Evolutionary conservation across 2,888 invertebrate genomes (phyloP), one percentile per base, ranked within the genome.

Genomic region (Dilophus febrilis): DNA sequence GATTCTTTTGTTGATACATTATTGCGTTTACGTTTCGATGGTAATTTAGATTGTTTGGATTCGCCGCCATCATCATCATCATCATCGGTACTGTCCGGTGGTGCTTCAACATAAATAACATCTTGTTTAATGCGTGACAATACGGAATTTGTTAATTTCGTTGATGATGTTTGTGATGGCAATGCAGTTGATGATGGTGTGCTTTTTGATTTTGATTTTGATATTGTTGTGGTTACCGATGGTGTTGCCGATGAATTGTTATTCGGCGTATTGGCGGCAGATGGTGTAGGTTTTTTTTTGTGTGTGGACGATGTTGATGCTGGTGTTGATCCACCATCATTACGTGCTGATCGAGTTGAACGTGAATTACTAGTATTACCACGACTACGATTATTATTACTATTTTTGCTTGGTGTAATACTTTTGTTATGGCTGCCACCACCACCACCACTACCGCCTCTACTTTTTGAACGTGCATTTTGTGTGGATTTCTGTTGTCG

Each of bases 61-160:
- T 37, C 36, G 11, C 13, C 12, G 11, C 37, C 37, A 16, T 6
- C 22, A 29, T 22, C 22, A 22, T 42, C 30, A 11, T 39, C 36
- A 3, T 30, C 28, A 3, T 41, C 42, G 11, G 41, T 43, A 29
- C 30, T 37, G 14, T 41, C 39, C 14, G 35, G 32, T 17, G 40
- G 28, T 16, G 44, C 45, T 35, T 45, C 40, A 35, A 45, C 42
- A 31, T 38, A 40, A 1, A 45, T 42, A 27, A 45, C 40, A 26
- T 44, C 43, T 10, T 33, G 37, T 37, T 38, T 40, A 18, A 38
- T 13, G 11, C 40, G 38, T 36, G 40, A 40, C 18, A 19, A 33
- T 14, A 7, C n/a, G 12, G 26, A n/a, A 14, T n/a, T 13, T 10
- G 6, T 19, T 11, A 12, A 17, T 28, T 11, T 29, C 17, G 17